phyloP scores from a whole-genome alignment of 2,113 vertebrate species.

The Orcinus orca region DNA sequence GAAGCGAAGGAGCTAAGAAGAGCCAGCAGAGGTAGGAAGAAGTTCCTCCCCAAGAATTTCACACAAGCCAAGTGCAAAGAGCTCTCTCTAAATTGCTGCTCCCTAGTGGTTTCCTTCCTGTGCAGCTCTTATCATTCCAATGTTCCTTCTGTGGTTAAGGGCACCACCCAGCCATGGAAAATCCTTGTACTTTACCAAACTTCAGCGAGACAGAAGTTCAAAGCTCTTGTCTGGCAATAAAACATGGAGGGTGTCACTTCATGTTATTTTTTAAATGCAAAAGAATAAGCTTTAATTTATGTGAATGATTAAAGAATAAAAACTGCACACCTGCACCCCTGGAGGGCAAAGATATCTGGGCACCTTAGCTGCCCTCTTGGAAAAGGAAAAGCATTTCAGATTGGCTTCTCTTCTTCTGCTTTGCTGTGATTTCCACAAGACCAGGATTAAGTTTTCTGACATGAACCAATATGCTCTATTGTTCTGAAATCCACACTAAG shows the following conservation, averaged over 20 bases:
- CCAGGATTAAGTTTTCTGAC: conserved; percentile 34
- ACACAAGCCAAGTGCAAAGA: conserved; percentile 38
- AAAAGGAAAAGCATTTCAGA: conserved; percentile 75
- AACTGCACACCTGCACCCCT: conserved; percentile 84
- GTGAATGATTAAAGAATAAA: conserved; percentile 86
- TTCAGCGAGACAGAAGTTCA: conserved; percentile 83
- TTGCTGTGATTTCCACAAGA: conserved; percentile 37
- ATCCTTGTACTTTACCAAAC: conserved; percentile 83
- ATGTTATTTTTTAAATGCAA: conserved; percentile 85
- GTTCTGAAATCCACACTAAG: conserved; percentile 33
- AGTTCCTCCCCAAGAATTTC: conserved; percentile 55
- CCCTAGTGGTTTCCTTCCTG: conserved; percentile 72
- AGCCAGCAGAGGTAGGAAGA: conserved; percentile 62
- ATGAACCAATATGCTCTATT: neutral
- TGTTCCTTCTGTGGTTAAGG: conserved; percentile 75
- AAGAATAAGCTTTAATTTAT: conserved; percentile 86
- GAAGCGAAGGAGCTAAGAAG: conserved; percentile 56
- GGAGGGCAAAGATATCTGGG: conserved; percentile 80
- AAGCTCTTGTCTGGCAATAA: conserved; percentile 84
- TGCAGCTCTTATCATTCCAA: conserved; percentile 78
- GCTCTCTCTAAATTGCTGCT: conserved; percentile 75
- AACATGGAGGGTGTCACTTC: conserved; percentile 80
- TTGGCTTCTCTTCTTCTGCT: conserved; percentile 65
- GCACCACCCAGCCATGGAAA: conserved; percentile 81
- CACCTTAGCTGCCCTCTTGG: conserved; percentile 77